Base-by-base conservation (phyloP, 2,888 invertebrate genomes). In the Caenorhabditis auriculariae region DNA sequence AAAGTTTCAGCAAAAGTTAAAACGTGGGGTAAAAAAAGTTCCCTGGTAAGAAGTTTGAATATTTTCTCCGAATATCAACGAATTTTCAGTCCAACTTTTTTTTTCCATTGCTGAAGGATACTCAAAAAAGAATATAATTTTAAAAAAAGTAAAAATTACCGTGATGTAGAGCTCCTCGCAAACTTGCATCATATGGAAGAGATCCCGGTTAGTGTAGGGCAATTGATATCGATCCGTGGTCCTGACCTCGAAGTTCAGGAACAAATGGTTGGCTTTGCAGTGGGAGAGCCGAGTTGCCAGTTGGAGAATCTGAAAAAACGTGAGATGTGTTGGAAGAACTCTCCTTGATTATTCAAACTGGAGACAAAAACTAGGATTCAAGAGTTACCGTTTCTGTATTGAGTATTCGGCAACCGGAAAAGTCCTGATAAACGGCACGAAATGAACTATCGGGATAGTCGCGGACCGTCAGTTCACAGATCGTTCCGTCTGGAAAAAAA, bases 381-480 rank as follows among this genome's bases (percentile, higher is more conserved):
- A n/a, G n/a, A 4, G 41, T 44, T 50, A 75, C 69, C 43, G 77
- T 76, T 23, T 77, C 77, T 38, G 69, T 64, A 39, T 67, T 74
- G 23, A 75, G 58, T 15, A 75, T 70, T 3, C 75, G 55, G 37
- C 77, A 77, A 9, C 77, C 83, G 17, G 86, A 72, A 83, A 85
- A 67, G 86, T 88, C 88, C 60, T 88, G 80, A 39, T 87, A 81
- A 45, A 87, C 84, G 4, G 86, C 87, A 61, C 88, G 82, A 61
- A 76, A 72, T 15, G 74, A 52, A 21, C 87, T 82, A 50, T 85
- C 83, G 2, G 87, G 87, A 71, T 85, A 84, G 72, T 88, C 88
- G 62, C 86, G 46, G 21, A 67, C 58, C 2, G 62, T 65, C 27
- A 67, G 48, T 23, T 62, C 65, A 12, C 43, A 46, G 24, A 70